Evolutionary conservation across 2,113 vertebrate genomes (phyloP).

Genomic region (Nanorana parkeri): DNA sequence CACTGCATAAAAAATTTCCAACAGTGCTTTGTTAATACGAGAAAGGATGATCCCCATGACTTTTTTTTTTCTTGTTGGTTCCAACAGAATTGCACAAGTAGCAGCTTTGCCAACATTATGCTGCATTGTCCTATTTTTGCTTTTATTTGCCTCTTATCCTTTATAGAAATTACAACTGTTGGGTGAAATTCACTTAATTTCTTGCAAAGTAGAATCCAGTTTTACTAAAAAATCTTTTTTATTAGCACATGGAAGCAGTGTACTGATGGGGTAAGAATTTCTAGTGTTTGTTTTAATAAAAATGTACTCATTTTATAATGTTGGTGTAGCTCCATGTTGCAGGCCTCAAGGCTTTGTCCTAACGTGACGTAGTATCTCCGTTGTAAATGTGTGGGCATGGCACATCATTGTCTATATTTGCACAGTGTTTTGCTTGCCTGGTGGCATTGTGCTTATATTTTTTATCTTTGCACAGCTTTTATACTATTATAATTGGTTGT

Average conservation of each 20-base stretch:
- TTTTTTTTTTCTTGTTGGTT: not conserved
- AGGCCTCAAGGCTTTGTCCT: slow-evolving; percentile 34
- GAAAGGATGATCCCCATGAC: not conserved
- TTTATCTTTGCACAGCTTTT: too few relatives aligned
- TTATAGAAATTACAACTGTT: too few relatives aligned
- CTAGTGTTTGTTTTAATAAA: too few relatives aligned
- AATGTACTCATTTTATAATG: too few relatives aligned
- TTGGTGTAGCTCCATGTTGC: not conserved
- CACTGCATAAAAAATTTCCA: not conserved
- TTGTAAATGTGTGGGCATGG: slow-evolving; percentile 29
- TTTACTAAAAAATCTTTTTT: too few relatives aligned
- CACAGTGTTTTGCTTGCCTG: not conserved
- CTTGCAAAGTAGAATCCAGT: too few relatives aligned
- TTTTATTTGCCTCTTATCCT: not conserved
- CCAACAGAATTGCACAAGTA: not conserved
- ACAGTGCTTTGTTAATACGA: not conserved
- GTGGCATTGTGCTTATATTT: not conserved
- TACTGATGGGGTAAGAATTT: too few relatives aligned
- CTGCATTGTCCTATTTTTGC: not conserved
- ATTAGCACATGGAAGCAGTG: too few relatives aligned
- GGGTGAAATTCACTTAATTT: too few relatives aligned
- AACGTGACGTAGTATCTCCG: slow-evolving; percentile 25
- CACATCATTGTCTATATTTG: not conserved
- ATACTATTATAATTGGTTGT: too few relatives aligned
- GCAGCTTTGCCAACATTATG: not conserved